Base-by-base conservation (phyloP, 2,797 vertebrate genomes). In the Cryptoprocta ferox region DNA sequence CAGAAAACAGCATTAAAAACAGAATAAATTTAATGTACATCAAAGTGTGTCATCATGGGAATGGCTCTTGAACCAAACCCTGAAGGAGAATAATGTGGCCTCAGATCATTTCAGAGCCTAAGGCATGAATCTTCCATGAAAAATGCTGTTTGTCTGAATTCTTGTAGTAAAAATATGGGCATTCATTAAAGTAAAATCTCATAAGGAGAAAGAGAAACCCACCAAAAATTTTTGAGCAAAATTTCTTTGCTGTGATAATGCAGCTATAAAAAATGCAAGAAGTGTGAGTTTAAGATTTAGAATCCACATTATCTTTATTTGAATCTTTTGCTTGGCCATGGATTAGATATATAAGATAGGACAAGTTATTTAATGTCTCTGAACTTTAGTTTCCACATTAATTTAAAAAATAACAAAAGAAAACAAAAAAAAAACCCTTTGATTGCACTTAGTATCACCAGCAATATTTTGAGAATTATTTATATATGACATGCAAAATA, bases 11-110 rank as follows among this genome's bases (percentile, higher is more conserved):
- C 71, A 88, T 94, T 88, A 92, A 97, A 97, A 97, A 89, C 59
- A 81, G 96, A 98, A 97, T 97, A 96, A 94, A 96, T 95, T 95
- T 82, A 96, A 88, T 65, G 80, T 32, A 97, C 89, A 95, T 97
- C 96, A 97, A 98, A 98, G 96, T 65, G 63, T 1, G 71, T 80
- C 91, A 94, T 94, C 95, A 81, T 90, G 97, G 96, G 97, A 94
- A 93, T 85, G 90, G 71, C 37, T 92, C 92, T 94, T 81, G 56
- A 92, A 94, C 50, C 71, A 96, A 90, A 95, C 61, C 92, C 95
- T 94, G 89, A 96, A 97, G 97, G 95, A 97, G 80, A 97, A 92
- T 91, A 90, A 68, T 10, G 37, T 78, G 80, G 39, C 39, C 73
- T 97, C 71, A 97, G 95, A 97, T 97, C 89, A 97, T 93, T 89